Evolutionary conservation across 2,888 invertebrate species (phyloP).

Genomic region (Escarpia spicata): DNA sequence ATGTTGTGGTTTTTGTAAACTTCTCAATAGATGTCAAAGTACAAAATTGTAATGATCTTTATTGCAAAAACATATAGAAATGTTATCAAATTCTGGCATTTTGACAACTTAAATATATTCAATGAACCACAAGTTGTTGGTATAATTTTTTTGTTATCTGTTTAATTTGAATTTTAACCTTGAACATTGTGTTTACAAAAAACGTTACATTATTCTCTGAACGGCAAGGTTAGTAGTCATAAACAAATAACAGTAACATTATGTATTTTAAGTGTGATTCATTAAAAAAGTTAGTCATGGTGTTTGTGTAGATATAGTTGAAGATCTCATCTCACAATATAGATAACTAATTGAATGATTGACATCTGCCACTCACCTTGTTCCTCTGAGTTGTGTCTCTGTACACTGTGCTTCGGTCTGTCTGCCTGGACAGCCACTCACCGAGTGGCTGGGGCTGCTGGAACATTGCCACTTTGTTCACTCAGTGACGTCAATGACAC

Average conservation of each 20-base stretch:
- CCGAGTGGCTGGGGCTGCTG: not conserved
- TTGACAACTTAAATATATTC: too few species aligned
- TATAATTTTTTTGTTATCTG: too few species aligned
- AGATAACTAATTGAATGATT: not conserved
- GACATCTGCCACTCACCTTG: slow-evolving; percentile 7
- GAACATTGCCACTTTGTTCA: not conserved
- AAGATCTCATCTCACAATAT: not conserved
- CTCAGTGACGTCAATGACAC: not conserved
- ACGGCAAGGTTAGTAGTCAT: too few species aligned
- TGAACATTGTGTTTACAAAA: too few species aligned
- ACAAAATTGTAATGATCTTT: not conserved
- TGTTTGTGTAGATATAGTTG: too few species aligned
- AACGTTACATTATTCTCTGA: too few species aligned
- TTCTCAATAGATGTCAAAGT: not conserved
- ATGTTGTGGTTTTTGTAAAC: not conserved
- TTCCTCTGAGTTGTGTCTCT: not conserved
- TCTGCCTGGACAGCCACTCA: not conserved
- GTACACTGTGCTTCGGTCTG: not conserved
- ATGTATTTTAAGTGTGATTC: too few species aligned
- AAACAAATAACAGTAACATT: too few species aligned
- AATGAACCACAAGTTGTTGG: too few species aligned
- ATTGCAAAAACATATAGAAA: not conserved
- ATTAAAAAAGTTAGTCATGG: too few species aligned
- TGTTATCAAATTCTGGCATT: not conserved
- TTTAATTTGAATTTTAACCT: too few species aligned